phyloP scores from a whole-genome alignment of 2,113 vertebrate genomes.

The Ceuthmochares aereus region DNA sequence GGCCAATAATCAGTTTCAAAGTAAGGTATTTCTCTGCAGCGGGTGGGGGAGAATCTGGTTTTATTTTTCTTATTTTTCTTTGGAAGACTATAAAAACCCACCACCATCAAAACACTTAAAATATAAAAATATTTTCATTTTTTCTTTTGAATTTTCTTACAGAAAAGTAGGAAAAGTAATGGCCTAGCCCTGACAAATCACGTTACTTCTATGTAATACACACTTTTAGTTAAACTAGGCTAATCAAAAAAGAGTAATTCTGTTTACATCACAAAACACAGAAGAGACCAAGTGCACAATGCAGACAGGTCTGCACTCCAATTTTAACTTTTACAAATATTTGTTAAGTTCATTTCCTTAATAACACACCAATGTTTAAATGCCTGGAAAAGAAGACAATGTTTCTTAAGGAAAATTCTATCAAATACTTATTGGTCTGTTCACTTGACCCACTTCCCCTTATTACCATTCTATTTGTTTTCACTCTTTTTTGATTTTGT shows the following conservation, averaged over 20 bases:
- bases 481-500: background rate
- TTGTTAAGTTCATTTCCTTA: background rate
- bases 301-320: background rate
- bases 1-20: background rate
- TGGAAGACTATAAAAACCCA: background rate
- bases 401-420: background rate
- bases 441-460: accelerated
- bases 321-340: background rate
- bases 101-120: background rate
- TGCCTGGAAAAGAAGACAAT: background rate
- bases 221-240: background rate
- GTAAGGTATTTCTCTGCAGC: background rate
- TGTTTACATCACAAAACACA: background rate
- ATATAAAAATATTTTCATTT: background rate
- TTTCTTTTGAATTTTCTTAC: background rate
- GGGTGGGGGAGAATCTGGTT: background rate
- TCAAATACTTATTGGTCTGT: background rate
- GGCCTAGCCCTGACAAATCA: background rate
- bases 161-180: background rate
- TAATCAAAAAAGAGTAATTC: background rate
- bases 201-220: background rate
- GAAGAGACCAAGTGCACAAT: background rate
- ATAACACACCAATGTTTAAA: background rate
- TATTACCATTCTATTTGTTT: background rate
- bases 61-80: background rate